Conservation (phyloP, 2,113 vertebrate genomes). For the Sclerurus mexicanus region DNA sequence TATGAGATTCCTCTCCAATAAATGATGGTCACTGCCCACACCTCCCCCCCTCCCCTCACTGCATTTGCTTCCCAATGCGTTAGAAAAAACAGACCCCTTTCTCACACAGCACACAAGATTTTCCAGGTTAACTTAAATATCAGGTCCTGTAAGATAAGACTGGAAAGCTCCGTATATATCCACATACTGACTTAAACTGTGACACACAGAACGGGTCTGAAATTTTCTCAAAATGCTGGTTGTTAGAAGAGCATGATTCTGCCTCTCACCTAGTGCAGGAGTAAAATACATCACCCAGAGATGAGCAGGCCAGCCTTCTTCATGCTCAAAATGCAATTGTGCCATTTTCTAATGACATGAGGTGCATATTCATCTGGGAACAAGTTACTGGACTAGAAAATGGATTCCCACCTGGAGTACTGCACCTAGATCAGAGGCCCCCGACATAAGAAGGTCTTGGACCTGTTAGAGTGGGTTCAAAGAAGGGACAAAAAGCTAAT, state of each 20-base stretch:
- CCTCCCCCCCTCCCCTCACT: neutral
- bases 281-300: neutral
- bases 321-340: neutral
- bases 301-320: neutral
- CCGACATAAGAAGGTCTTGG: neutral
- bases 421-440: neutral
- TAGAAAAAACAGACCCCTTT: neutral
- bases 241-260: neutral
- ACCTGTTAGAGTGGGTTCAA: neutral
- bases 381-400: neutral
- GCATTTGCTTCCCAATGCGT: neutral
- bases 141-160: neutral
- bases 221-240: neutral
- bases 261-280: neutral
- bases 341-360: neutral
- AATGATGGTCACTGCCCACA: neutral
- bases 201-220: neutral
- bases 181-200: neutral
- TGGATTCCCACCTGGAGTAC: neutral
- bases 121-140: neutral
- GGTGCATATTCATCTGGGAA: neutral
- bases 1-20: neutral
- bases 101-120: neutral
- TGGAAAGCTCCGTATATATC: neutral
- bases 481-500: neutral